Conservation (phyloP, 2,888 invertebrate genomes). For the Yponomeuta plumbellus region DNA sequence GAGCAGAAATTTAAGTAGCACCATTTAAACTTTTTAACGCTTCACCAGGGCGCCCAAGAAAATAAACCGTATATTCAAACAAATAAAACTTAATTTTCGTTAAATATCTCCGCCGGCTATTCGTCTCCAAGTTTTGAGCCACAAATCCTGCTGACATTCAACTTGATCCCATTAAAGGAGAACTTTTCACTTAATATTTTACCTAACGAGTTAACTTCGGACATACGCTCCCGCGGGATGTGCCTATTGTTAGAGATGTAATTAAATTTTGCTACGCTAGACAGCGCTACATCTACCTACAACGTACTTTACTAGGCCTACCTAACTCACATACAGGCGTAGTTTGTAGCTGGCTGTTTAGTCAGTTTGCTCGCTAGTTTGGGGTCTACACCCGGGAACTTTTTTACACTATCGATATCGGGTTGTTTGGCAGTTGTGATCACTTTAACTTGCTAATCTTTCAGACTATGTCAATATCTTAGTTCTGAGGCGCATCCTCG, state of each 20-base stretch:
- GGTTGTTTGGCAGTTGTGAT: too few relatives aligned
- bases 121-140: slow-evolving; percentile 21
- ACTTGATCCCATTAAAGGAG: slow-evolving; percentile 51
- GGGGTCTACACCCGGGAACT: too few relatives aligned
- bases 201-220: slow-evolving; percentile 59
- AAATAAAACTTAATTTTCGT: slow-evolving; percentile 12
- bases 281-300: background rate
- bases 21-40: slow-evolving; percentile 3
- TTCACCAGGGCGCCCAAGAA: background rate
- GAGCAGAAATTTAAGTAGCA: background rate
- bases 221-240: slow-evolving; percentile 43
- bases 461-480: too few relatives aligned
- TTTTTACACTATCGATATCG: too few relatives aligned
- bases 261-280: slow-evolving; percentile 22
- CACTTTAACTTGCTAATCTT: too few relatives aligned
- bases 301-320: background rate
- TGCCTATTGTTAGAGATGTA: slow-evolving; percentile 33
- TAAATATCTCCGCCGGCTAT: slow-evolving; percentile 12
- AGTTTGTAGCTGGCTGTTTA: too few relatives aligned
- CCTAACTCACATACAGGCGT: background rate
- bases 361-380: too few relatives aligned
- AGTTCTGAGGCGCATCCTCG: too few relatives aligned
- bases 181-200: slow-evolving; percentile 64
- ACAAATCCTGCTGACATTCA: slow-evolving; percentile 42
- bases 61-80: slow-evolving; percentile 6